A percentile compares a stretch with the other conserved stretches of the same genome.
Conservation (phyloP, 2,888 invertebrate species). For the Anthophora plumipes region DNA sequence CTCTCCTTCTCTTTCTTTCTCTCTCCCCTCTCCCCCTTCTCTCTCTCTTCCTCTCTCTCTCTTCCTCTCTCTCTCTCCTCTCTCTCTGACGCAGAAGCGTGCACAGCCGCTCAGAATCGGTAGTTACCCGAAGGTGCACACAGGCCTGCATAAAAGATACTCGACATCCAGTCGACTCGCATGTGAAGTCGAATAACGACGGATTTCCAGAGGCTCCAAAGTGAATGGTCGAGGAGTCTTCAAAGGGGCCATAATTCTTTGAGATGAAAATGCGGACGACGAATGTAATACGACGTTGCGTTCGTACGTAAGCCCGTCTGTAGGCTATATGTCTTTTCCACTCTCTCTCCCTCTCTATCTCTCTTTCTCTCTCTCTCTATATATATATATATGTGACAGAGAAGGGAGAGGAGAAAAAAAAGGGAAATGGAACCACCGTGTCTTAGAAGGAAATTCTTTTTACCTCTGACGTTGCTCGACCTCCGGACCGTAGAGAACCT, state of each 20-base stretch:
- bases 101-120: slow-evolving; percentile 32
- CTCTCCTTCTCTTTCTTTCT: background rate
- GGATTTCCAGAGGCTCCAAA: slow-evolving; percentile 55
- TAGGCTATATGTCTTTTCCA: background rate
- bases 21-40: background rate
- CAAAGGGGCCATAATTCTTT: slow-evolving; percentile 67
- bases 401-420: background rate
- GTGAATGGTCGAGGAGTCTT: slow-evolving; percentile 59
- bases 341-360: background rate
- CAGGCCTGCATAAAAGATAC: slow-evolving; percentile 59
- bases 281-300: slow-evolving; percentile 56
- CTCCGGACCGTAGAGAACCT: slow-evolving; percentile 21
- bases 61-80: background rate
- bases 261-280: slow-evolving; percentile 66
- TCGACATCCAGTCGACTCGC: slow-evolving; percentile 40
- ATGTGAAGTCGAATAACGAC: slow-evolving; percentile 58
- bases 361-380: slow-evolving; percentile 3
- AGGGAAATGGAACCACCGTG: background rate
- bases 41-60: background rate
- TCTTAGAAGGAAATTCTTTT: slow-evolving; percentile 34
- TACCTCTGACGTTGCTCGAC: slow-evolving; percentile 24
- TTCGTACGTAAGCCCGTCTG: slow-evolving; percentile 23
- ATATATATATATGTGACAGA: no score
- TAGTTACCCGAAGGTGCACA: slow-evolving; percentile 51
- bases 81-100: background rate